Base-by-base conservation (phyloP, 2,888 invertebrate genomes). In the Venustoraphidia nigricollis region DNA sequence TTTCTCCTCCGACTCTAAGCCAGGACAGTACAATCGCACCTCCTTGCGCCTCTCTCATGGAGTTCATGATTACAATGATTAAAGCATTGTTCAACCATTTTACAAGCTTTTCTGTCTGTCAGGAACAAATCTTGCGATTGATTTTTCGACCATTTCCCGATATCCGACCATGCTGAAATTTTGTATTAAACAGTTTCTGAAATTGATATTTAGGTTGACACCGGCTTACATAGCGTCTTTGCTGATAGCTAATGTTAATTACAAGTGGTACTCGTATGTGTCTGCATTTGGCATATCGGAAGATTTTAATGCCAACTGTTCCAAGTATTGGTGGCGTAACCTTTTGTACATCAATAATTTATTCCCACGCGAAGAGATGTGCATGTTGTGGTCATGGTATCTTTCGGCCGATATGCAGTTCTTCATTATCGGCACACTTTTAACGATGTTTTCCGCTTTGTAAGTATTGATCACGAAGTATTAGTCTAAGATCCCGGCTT, bases 321-420 rank as follows among this genome's bases (percentile, higher is more conserved):
- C 62, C 2, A 66, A 66, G 51, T 70, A 69, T 53, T 72, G 73
- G 72, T 73, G 73, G 72, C 62, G 70, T 52, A 73, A 73, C 57
- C 41, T 73, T 5, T 55, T 73, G 2, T 72, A 71, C 54, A 69
- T 72, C 41, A 69, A 70, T 55, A 72, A 71, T 59, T 58, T 72
- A 2, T 72, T 60, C 51, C 60, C 61, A 6, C 60, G 66, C 47
- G 59, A 63, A 0, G 62, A 66, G 34, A 70, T 72, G 70, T 72
- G 72, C 47, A 54, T 72, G 53, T 63, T 65, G 11, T 72, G 72
- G 72, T 70, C 69, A 41, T 72, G 70, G 70, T 72, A 71, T 52
- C 55, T 72, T 14, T 64, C 71, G 34, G 61, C 62, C 13, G 72
- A 72, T 53, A 71, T 67, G 60, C 71, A 71, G 53, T 69, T 67